Conservation (phyloP, 2,888 invertebrate species). For the Anodontia alba region DNA sequence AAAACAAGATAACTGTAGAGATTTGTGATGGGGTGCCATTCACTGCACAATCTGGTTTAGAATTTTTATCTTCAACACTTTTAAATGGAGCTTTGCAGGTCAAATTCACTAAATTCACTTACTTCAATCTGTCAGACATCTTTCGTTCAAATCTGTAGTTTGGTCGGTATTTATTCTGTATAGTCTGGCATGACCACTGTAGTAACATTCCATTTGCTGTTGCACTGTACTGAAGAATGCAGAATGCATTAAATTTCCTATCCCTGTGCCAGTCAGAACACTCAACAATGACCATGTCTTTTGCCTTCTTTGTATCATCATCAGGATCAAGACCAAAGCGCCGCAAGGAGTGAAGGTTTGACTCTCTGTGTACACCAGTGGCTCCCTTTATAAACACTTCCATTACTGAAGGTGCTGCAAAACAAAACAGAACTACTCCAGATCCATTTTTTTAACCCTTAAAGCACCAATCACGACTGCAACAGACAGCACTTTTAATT, state of each 20-base stretch:
- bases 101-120: too few relatives aligned
- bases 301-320: constrained; percentile 39
- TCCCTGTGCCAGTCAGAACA: constrained; percentile 72
- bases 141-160: constrained; percentile 38
- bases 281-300: constrained; percentile 71
- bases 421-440: not conserved
- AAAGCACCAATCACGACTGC: too few relatives aligned
- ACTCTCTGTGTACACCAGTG: constrained; percentile 64
- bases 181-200: constrained; percentile 71
- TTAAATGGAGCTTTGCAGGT: too few relatives aligned
- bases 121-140: constrained; percentile 30
- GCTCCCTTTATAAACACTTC: constrained; percentile 70
- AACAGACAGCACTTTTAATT: too few relatives aligned
- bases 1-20: too few relatives aligned
- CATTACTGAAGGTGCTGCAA: constrained; percentile 58
- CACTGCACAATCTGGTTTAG: too few relatives aligned
- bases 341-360: constrained; percentile 68
- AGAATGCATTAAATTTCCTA: constrained; percentile 72
- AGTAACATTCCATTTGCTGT: constrained; percentile 72
- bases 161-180: not conserved
- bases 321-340: constrained; percentile 52
- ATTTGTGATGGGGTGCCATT: too few relatives aligned
- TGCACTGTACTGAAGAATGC: constrained; percentile 75
- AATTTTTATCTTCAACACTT: too few relatives aligned
- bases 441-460: too few relatives aligned